Conservation (phyloP, 2,797 vertebrate genomes). For the Gymnothorax reevesii region DNA sequence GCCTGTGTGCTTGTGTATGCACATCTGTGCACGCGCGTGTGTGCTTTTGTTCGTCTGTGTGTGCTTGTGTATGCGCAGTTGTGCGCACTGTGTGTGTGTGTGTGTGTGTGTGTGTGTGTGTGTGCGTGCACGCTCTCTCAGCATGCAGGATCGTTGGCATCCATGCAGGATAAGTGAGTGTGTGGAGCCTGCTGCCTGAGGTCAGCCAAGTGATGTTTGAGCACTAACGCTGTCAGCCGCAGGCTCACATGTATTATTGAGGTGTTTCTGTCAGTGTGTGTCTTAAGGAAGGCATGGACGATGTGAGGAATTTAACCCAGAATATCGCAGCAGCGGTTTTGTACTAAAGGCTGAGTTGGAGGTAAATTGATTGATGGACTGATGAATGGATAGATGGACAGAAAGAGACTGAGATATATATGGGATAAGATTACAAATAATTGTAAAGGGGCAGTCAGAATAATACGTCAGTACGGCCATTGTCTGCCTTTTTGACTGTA, state of each 20-base stretch:
- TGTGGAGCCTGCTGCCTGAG: constrained; percentile 72
- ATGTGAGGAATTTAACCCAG: constrained; percentile 73
- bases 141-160: too few species aligned
- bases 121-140: background rate
- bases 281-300: constrained; percentile 78
- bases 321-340: constrained; percentile 70
- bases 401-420: background rate
- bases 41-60: background rate
- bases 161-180: constrained; percentile 20
- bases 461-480: too few species aligned
- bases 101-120: constrained; percentile 37
- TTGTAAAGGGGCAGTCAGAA: too few species aligned
- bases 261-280: constrained; percentile 84
- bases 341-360: constrained; percentile 44
- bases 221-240: constrained; percentile 66
- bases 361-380: too few species aligned
- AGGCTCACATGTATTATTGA: constrained; percentile 84
- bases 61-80: background rate
- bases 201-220: constrained; percentile 74
- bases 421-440: too few species aligned
- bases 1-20: background rate
- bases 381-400: constrained; percentile 44
- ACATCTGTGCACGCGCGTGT: background rate
- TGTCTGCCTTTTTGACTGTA: too few species aligned
- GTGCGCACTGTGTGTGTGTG: background rate